Evolutionary conservation across 2,113 vertebrate species (phyloP).

Genomic region (Amphilophus citrinellus): DNA sequence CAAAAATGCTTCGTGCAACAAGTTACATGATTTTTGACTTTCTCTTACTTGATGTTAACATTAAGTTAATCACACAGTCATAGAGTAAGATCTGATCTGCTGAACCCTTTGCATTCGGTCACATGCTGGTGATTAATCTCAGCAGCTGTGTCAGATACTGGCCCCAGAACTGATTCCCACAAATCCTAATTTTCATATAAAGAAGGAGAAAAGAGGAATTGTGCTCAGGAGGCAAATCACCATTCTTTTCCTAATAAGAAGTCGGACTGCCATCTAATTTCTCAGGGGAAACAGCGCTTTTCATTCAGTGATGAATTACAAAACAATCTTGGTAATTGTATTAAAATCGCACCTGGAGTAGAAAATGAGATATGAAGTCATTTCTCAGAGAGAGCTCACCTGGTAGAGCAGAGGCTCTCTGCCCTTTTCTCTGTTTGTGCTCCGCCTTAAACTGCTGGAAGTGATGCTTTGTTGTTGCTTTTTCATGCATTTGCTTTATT

Average conservation of each 20-base stretch:
- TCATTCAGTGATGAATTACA: slow-evolving; percentile 13
- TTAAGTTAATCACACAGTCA: neutral
- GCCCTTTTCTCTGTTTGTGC: neutral
- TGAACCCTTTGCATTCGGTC: neutral
- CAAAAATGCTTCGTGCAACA: neutral
- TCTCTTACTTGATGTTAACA: neutral
- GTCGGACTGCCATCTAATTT: neutral
- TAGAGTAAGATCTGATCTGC: neutral
- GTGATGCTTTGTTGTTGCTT: neutral
- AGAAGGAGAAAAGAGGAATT: neutral
- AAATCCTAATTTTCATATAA: neutral
- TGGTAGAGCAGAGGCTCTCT: neutral
- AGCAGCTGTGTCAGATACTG: neutral
- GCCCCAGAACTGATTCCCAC: neutral
- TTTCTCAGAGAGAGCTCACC: slow-evolving; percentile 10
- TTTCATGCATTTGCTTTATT: neutral
- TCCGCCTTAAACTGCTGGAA: neutral
- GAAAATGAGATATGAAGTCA: slow-evolving; percentile 10
- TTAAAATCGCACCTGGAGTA: slow-evolving; percentile 25
- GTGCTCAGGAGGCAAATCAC: neutral
- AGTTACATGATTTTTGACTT: neutral
- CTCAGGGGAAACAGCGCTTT: slow-evolving; percentile 10
- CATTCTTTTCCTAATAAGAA: neutral
- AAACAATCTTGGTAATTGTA: slow-evolving; percentile 28
- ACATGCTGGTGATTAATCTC: neutral